Evolutionary conservation across 2,797 vertebrate genomes (phyloP).

Genomic region (Oreochromis mossambicus): DNA sequence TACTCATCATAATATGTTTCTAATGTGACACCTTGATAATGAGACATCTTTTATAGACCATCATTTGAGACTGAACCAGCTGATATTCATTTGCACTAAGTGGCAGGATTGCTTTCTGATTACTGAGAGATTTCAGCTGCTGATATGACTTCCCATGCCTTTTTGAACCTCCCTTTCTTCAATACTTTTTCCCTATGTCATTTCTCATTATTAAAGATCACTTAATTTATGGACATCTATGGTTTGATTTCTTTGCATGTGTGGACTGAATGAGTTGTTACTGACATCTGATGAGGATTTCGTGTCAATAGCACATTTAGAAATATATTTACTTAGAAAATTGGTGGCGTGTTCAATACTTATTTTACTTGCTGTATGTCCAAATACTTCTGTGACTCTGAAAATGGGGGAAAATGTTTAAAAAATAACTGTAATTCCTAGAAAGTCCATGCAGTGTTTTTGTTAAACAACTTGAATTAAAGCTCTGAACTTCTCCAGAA

Average conservation of each 20-base stretch:
- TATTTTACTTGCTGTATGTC: neutral
- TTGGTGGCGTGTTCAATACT: neutral
- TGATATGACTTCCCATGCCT: neutral
- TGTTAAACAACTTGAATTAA: neutral
- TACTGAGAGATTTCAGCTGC: neutral
- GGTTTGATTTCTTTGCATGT: neutral
- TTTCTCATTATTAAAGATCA: neutral
- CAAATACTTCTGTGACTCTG: neutral
- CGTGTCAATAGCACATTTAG: neutral
- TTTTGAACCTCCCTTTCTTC: neutral
- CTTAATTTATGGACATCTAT: neutral
- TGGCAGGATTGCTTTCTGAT: neutral
- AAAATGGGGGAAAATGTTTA: accelerated
- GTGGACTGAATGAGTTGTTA: neutral
- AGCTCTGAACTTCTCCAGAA: neutral
- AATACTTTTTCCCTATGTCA: neutral
- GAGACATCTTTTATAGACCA: neutral
- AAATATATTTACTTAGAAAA: neutral
- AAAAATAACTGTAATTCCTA: neutral
- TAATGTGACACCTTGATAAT: neutral
- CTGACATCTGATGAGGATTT: neutral
- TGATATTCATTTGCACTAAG: neutral
- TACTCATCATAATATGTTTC: neutral
- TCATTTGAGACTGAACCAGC: neutral
- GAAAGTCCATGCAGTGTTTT: neutral